Percentiles rank a stretch among this genome's conserved stretches.
These are phyloP conservation scores for Ceriagrion tenellum DNA, from an alignment of 2,888 invertebrate genomes.

Conservation along the genomic window DNA sequence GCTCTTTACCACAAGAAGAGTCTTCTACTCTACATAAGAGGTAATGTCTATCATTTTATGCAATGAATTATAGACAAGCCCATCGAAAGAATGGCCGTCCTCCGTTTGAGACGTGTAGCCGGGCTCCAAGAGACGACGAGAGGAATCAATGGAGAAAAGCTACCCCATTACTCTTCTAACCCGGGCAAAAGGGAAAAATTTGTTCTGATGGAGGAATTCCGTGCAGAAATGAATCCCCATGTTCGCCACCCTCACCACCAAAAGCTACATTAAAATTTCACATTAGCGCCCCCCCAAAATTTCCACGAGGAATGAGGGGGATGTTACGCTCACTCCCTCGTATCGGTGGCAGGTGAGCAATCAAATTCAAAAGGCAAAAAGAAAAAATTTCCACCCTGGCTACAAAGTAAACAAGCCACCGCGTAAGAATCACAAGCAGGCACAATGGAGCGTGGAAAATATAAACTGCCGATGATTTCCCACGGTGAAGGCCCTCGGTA, in stretches of 20 bases:
- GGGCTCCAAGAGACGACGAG: not conserved
- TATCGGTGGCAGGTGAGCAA: not conserved
- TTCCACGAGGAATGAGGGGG: not conserved
- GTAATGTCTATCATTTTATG: not conserved
- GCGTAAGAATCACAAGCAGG: not conserved
- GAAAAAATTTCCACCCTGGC: not conserved
- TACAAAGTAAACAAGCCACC: not conserved
- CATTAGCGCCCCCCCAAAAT: not conserved
- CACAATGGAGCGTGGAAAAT: not conserved
- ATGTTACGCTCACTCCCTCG: not conserved
- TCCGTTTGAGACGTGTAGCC: not conserved
- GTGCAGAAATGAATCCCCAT: not conserved
- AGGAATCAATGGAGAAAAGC: not conserved
- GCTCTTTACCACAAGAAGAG: no score
- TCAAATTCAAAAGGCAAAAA: not conserved
- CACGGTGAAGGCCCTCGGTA: no score
- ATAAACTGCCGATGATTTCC: no score
- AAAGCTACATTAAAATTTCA: not conserved
- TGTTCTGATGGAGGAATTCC: not conserved
- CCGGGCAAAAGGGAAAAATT: not conserved
- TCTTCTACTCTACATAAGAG: no score
- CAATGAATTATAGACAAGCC: not conserved
- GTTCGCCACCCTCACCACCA: not conserved
- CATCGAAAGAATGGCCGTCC: not conserved
- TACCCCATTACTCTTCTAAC: not conserved